Evolutionary conservation across 2,888 invertebrate species (phyloP).

Genomic region (Dendrolimus houi): DNA sequence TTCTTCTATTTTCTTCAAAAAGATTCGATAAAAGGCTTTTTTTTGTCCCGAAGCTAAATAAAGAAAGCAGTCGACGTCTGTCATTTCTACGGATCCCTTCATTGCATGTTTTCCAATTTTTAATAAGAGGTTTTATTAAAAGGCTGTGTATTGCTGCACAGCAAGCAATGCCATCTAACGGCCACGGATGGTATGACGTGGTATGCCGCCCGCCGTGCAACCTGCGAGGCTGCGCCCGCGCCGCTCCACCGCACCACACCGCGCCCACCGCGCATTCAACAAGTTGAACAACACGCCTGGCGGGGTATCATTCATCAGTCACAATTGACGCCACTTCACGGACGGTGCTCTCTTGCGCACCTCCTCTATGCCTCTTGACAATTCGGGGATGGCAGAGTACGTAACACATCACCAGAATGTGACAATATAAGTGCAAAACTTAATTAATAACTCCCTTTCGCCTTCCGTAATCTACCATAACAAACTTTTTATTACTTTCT

Average conservation of each 20-base stretch:
- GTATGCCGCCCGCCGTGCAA: conserved; percentile 15
- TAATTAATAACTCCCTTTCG: conserved; percentile 51
- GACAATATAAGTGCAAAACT: conserved; percentile 54
- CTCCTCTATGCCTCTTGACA: conserved; percentile 36
- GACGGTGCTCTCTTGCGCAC: conserved; percentile 45
- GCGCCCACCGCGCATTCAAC: conserved; percentile 33
- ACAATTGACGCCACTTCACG: conserved; percentile 44
- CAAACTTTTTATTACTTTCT: conserved; percentile 68
- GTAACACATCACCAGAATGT: conserved; percentile 65
- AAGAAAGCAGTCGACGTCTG: no score
- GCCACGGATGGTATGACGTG: conserved; percentile 7
- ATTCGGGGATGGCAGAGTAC: conserved; percentile 50
- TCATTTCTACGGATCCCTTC: no score
- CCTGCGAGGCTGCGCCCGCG: conserved; percentile 24
- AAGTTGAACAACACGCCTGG: conserved; percentile 38
- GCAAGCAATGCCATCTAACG: conserved; percentile 20
- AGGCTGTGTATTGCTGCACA: no score
- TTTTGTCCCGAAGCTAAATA: no score
- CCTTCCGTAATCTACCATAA: conserved; percentile 49
- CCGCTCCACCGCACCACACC: conserved; percentile 15
- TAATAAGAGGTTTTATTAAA: no score
- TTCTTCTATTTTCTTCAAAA: no score
- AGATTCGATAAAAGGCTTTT: no score
- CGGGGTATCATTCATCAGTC: conserved; percentile 42
- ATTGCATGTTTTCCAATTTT: no score